Evolutionary conservation across 2,797 vertebrate species (phyloP), one percentile per base, ranked within the genome.

Genomic region (Pteropus rufus): DNA sequence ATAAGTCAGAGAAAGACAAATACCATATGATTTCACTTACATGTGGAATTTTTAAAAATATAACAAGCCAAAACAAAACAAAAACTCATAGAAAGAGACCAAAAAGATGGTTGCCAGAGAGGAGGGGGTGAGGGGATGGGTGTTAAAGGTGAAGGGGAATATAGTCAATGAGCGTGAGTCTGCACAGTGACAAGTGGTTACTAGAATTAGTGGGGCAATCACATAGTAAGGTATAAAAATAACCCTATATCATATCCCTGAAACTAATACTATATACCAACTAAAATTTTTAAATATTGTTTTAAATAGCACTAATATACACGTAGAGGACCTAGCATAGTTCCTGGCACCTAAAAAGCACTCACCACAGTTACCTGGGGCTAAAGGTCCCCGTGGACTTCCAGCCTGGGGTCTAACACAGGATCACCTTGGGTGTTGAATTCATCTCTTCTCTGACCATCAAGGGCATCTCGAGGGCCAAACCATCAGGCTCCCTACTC

Each of bases 1-100:
- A 49, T 49, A 49, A 60, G 24, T 80, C 60, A 41, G 36, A 31
- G 24, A 80, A 80, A 80, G 77, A 62, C 79, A 81, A 62, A 62
- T 81, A 62, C 39, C 36, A 26, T 58, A 39, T 62, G 79, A 81
- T 62, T 62, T 81, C 79, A 60, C 21, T 83, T 83, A 65, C 16
- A 34, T 83, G 62, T 52, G 81, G 31, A 65, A 83, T 67, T 62
- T 65, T 7, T 26, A 36, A 64, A 64, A 80, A 60, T 12, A n/a
- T 7, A 44, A 23, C 29, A 39, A 29, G 56, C 76, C 49, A 56
- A 54, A 56, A 79, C 36, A 24, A 82, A 58, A 60, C 77, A 58
- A 65, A 64, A 64, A 24, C 44, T 65, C 21, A 46, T 16, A 19
- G 62, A 83, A 65, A 67, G 60, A 81, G 41, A 82, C 21, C 19